A percentile compares a stretch with the other conserved stretches of the same genome.
phyloP scores from a whole-genome alignment of 2,797 vertebrate species.

The Malacoraja senta region DNA sequence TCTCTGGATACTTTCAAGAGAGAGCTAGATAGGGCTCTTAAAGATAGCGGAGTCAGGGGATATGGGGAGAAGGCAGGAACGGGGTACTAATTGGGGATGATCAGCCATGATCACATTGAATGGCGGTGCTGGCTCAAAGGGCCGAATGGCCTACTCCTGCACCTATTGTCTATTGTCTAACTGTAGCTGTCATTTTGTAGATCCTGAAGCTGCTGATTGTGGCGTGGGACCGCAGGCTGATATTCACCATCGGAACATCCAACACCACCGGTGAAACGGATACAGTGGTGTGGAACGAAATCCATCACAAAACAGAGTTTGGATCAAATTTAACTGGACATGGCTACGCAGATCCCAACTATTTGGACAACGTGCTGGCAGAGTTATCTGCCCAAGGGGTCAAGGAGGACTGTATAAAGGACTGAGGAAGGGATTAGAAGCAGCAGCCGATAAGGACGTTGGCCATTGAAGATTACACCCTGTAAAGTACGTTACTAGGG shows the following conservation, averaged over 20 bases:
- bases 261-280: slow-evolving; percentile 89
- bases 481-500: slow-evolving; percentile 27
- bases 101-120: too few relatives aligned
- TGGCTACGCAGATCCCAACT: slow-evolving; percentile 88
- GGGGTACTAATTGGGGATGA: too few relatives aligned
- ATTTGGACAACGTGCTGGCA: slow-evolving; percentile 85
- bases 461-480: neutral
- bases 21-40: too few relatives aligned
- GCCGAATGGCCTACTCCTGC: too few relatives aligned
- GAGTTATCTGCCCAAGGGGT: slow-evolving; percentile 88
- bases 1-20: too few relatives aligned
- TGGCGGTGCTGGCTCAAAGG: too few relatives aligned
- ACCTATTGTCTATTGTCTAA: too few relatives aligned
- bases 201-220: slow-evolving; percentile 81
- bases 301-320: slow-evolving; percentile 95
- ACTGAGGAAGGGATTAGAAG: slow-evolving; percentile 57
- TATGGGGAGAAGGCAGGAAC: too few relatives aligned
- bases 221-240: slow-evolving; percentile 87
- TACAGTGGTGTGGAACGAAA: slow-evolving; percentile 94
- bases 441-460: neutral
- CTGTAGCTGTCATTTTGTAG: slow-evolving; percentile 49
- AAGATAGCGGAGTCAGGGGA: too few relatives aligned
- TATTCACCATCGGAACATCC: slow-evolving; percentile 94
- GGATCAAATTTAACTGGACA: slow-evolving; percentile 93
- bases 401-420: slow-evolving; percentile 75